Percentiles rank a stretch among this genome's conserved stretches.
phyloP scores from a whole-genome alignment of 37 sponge, comb jelly and placozoan genomes.

The Aplysina aerophoba region DNA sequence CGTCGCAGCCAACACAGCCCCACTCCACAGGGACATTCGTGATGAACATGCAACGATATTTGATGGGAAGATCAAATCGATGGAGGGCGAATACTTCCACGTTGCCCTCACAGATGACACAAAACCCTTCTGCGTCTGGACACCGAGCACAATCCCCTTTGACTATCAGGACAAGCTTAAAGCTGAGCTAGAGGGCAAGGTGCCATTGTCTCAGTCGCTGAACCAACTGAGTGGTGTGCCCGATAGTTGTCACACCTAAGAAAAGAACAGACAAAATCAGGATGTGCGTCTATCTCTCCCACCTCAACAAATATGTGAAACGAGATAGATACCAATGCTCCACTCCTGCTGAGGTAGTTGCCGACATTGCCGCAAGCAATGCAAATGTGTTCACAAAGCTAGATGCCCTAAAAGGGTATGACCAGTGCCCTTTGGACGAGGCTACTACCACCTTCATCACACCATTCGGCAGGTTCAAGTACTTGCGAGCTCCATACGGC shows the following conservation, averaged over 20 bases:
- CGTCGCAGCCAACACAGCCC: not conserved
- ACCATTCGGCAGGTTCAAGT: slow-evolving; percentile 51
- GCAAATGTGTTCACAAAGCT: slow-evolving; percentile 50
- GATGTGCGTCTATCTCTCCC: slow-evolving; percentile 52
- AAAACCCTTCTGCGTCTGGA: slow-evolving; percentile 36
- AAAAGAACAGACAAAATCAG: slow-evolving; percentile 41
- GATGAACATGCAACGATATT: slow-evolving; percentile 27
- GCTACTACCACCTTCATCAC: slow-evolving; percentile 54
- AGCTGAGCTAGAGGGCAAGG: slow-evolving; percentile 38
- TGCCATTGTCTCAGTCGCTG: slow-evolving; percentile 40
- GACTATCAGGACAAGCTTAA: slow-evolving; percentile 48
- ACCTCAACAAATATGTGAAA: slow-evolving; percentile 28
- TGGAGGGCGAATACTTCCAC: slow-evolving; percentile 51
- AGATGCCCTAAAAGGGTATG: slow-evolving; percentile 46
- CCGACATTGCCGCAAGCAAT: slow-evolving; percentile 29
- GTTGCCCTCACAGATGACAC: slow-evolving; percentile 31
- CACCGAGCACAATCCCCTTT: slow-evolving; percentile 25
- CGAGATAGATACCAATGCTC: slow-evolving; percentile 40
- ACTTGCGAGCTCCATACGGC: slow-evolving; percentile 46
- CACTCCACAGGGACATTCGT: not conserved
- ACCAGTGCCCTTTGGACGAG: slow-evolving; percentile 1
- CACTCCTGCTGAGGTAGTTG: slow-evolving; percentile 41
- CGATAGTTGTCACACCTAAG: slow-evolving; percentile 45
- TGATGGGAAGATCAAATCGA: slow-evolving; percentile 14
- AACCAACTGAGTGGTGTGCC: slow-evolving; percentile 62